These are phyloP conservation scores for Xestia ashworthii DNA, from an alignment of 2,888 invertebrate species.

Conservation along the genomic window DNA sequence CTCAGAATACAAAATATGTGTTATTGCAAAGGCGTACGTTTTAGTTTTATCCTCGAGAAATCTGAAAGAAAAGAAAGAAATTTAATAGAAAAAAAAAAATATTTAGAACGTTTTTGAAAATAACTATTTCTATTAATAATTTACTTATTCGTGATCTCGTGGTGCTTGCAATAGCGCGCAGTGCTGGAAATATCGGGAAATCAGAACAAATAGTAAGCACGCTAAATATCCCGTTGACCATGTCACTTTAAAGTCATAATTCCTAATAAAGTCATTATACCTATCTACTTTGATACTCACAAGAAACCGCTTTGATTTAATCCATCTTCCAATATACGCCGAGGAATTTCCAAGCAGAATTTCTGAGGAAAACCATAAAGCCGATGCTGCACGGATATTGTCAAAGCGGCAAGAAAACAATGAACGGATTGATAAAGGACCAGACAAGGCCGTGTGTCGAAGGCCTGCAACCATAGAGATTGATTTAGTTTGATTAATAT, in stretches of 20 bases:
- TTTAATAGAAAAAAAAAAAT: too few relatives aligned
- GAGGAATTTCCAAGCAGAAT: neutral
- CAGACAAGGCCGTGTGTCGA: neutral
- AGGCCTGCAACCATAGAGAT: constrained; percentile 15
- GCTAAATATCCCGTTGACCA: too few relatives aligned
- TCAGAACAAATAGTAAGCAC: too few relatives aligned
- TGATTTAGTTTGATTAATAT: constrained; percentile 38
- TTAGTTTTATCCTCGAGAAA: too few relatives aligned
- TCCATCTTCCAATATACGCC: constrained; percentile 2
- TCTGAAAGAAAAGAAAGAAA: neutral
- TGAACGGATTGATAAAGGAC: constrained; percentile 41
- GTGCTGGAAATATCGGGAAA: too few relatives aligned
- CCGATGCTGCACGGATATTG: constrained; percentile 29
- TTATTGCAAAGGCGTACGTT: too few relatives aligned
- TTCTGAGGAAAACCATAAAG: constrained; percentile 21
- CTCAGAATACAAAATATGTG: neutral
- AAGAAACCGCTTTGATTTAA: neutral
- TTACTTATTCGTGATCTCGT: too few relatives aligned
- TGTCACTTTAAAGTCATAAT: too few relatives aligned
- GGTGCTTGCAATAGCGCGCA: too few relatives aligned
- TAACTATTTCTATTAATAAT: too few relatives aligned
- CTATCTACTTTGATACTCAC: neutral
- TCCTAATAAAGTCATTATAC: too few relatives aligned
- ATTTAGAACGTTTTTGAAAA: too few relatives aligned
- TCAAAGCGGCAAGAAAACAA: constrained; percentile 47